A percentile compares a stretch with the other conserved stretches of the same genome.
phyloP scores from a whole-genome alignment of 1,140 invertebrate species.

The Teleogryllus occipitalis region DNA sequence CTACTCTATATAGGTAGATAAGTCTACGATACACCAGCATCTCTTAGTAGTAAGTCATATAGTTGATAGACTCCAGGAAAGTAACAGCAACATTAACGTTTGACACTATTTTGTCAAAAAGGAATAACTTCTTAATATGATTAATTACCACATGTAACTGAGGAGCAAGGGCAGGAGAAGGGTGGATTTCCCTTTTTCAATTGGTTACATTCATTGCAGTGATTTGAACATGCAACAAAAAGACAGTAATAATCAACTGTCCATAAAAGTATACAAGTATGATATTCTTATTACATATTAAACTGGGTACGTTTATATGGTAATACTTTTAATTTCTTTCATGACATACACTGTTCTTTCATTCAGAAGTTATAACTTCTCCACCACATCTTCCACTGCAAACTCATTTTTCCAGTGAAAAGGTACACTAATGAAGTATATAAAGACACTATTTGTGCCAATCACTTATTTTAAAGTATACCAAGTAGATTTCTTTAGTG shows the following conservation, averaged over 20 bases:
- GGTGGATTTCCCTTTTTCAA: slow-evolving; percentile 12
- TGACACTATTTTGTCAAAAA: slow-evolving; percentile 12
- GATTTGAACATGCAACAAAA: slow-evolving; percentile 23
- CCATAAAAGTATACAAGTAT: slow-evolving; percentile 22
- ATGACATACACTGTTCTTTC: neutral
- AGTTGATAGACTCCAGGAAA: slow-evolving; percentile 23
- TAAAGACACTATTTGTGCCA: slow-evolving; percentile 6
- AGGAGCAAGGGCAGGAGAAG: neutral
- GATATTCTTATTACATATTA: slow-evolving; percentile 8
- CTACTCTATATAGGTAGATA: neutral
- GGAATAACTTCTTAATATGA: neutral
- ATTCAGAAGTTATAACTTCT: neutral
- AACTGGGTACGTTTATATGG: slow-evolving; percentile 7
- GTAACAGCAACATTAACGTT: slow-evolving; percentile 24
- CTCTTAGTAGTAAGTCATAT: slow-evolving; percentile 13
- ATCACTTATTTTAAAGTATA: slow-evolving; percentile 13
- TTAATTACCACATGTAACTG: slow-evolving; percentile 10
- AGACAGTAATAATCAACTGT: slow-evolving; percentile 17
- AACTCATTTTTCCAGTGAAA: slow-evolving; percentile 3
- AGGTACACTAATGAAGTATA: slow-evolving; percentile 10
- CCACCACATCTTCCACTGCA: neutral
- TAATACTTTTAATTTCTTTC: slow-evolving; percentile 9
- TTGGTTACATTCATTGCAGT: slow-evolving; percentile 12
- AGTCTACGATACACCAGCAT: slow-evolving; percentile 1
- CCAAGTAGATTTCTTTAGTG: slow-evolving; percentile 13